These are phyloP conservation scores for Poeciliopsis occidentalis DNA, from an alignment of 2,113 vertebrate species.

Conservation along the genomic window DNA sequence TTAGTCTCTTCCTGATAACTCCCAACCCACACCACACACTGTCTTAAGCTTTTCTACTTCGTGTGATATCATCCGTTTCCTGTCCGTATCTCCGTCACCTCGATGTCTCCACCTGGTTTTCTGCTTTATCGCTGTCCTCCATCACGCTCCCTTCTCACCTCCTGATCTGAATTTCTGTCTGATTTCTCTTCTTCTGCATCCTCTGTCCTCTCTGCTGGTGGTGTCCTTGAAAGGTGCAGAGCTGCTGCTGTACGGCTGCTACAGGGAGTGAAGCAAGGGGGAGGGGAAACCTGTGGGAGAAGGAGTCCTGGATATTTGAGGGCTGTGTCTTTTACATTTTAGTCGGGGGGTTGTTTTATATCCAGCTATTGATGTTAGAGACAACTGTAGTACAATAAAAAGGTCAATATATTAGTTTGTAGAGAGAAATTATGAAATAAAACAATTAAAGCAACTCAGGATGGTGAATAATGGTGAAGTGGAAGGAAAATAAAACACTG, in stretches of 20 bases:
- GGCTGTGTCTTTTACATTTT: constrained; percentile 19
- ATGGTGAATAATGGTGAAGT: background rate
- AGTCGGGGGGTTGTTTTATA: constrained; percentile 25
- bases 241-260: constrained; percentile 64
- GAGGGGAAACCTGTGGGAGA: constrained; percentile 61
- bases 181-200: constrained; percentile 12
- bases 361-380: constrained; percentile 10
- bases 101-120: constrained; percentile 27
- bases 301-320: constrained; percentile 46
- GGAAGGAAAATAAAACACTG: background rate
- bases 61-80: constrained; percentile 15
- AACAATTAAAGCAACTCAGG: too few relatives aligned
- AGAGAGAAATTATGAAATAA: constrained; percentile 10
- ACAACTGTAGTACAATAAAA: constrained; percentile 18
- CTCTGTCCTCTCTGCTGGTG: constrained; percentile 48
- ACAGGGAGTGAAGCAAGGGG: constrained; percentile 51
- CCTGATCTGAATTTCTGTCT: constrained; percentile 15
- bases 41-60: constrained; percentile 29
- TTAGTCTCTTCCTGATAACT: constrained; percentile 44
- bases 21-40: constrained; percentile 37
- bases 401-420: constrained; percentile 40
- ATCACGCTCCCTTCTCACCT: constrained; percentile 16
- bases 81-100: constrained; percentile 15
- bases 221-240: constrained; percentile 75
- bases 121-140: constrained; percentile 9